Evolutionary conservation across 2,888 invertebrate species (phyloP).

Genomic region (Melanophora roralis): DNA sequence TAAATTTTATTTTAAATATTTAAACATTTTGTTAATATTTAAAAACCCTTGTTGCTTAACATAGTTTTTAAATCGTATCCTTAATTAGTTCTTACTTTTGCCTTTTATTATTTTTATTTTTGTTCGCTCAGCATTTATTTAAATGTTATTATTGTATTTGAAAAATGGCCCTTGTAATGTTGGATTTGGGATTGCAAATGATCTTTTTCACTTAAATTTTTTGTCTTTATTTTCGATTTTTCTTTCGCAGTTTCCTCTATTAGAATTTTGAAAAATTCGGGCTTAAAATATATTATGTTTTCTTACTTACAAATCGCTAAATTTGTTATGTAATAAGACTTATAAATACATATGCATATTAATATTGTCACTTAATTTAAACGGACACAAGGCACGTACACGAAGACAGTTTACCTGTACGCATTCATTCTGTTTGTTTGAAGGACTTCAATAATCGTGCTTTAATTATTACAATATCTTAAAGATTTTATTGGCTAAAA

Average conservation of each 20-base stretch:
- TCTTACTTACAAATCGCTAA: constrained; percentile 51
- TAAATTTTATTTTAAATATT: too few species aligned
- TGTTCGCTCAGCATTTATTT: constrained; percentile 12
- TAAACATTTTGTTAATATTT: too few species aligned
- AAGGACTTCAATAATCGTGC: too few species aligned
- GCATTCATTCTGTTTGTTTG: too few species aligned
- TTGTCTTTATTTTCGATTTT: background rate
- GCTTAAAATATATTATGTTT: constrained; percentile 34
- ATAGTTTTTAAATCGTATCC: too few species aligned
- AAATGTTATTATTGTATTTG: constrained; percentile 30
- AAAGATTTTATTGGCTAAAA: too few species aligned
- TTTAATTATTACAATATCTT: too few species aligned
- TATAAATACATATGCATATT: constrained; percentile 62
- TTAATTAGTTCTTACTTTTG: background rate
- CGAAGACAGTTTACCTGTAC: too few species aligned
- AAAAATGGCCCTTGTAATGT: constrained; percentile 48
- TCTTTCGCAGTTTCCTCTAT: constrained; percentile 22
- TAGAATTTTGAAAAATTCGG: constrained; percentile 41
- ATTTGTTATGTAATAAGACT: constrained; percentile 62
- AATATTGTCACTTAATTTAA: constrained; percentile 60
- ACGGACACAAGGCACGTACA: too few species aligned
- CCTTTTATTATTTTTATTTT: constrained; percentile 7
- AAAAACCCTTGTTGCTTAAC: too few species aligned
- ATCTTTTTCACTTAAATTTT: constrained; percentile 10
- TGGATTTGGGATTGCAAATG: constrained; percentile 13